Evolutionary conservation across 2,113 vertebrate species (phyloP).

Genomic region (Cyanoramphus novaezelandiae): DNA sequence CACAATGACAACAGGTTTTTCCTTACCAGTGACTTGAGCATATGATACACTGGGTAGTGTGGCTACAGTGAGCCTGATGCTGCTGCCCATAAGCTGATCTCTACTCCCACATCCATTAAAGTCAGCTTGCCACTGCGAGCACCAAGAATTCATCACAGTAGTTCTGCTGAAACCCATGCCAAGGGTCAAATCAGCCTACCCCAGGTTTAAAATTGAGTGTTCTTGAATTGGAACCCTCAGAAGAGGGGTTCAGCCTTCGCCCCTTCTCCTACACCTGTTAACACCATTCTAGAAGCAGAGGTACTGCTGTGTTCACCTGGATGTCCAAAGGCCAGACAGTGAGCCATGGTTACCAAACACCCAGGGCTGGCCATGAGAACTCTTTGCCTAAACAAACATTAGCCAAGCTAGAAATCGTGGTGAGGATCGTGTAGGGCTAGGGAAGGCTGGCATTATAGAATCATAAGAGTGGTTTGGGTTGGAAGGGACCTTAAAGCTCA

Average conservation of each 20-base stretch:
- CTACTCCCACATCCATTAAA: background rate
- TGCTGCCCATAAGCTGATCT: background rate
- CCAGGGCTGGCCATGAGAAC: fast-evolving
- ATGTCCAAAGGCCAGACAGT: background rate
- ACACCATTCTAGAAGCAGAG: background rate
- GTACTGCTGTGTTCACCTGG: background rate
- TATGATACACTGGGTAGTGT: background rate
- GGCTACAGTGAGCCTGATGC: background rate
- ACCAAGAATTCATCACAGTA: background rate
- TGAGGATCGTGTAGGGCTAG: background rate
- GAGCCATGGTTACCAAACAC: background rate
- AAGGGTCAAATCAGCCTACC: background rate
- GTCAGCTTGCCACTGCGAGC: background rate
- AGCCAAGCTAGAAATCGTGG: background rate
- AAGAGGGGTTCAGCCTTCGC: background rate
- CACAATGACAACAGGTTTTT: background rate
- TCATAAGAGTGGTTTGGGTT: background rate
- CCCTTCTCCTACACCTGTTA: background rate
- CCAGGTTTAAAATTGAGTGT: background rate
- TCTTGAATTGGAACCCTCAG: background rate
- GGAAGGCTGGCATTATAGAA: background rate
- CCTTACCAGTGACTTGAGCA: background rate
- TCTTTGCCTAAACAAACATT: background rate
- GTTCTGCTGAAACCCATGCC: background rate
- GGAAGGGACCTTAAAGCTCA: background rate